Conservation (phyloP, 2,888 invertebrate genomes). For the Hartigia nigra region DNA sequence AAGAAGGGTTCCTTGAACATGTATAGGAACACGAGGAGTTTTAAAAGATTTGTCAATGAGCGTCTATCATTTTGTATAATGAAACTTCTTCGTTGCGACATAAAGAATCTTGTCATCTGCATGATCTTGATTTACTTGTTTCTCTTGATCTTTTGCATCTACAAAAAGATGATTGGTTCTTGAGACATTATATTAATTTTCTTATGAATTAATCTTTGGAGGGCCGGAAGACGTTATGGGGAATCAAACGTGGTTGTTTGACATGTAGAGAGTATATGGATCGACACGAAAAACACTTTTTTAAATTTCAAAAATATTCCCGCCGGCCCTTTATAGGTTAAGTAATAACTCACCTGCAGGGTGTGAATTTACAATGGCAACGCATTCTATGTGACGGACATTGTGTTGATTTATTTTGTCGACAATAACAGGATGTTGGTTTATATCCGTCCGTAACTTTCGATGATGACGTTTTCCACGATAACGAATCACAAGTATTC, state of each 20-base stretch:
- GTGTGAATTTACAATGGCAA: conserved; percentile 53
- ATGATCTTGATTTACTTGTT: conserved; percentile 31
- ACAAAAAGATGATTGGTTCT: neutral
- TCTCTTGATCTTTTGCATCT: conserved; percentile 33
- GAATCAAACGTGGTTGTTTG: too few relatives aligned
- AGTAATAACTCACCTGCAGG: conserved; percentile 43
- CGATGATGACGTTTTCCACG: conserved; percentile 10
- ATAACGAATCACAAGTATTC: conserved; percentile 16
- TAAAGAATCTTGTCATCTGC: conserved; percentile 39
- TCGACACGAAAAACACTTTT: too few relatives aligned
- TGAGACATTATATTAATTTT: neutral
- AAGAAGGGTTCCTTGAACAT: neutral
- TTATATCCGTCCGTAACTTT: conserved; percentile 36
- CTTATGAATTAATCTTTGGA: neutral
- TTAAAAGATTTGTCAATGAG: conserved; percentile 13
- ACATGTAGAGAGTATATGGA: too few relatives aligned
- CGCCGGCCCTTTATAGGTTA: too few relatives aligned
- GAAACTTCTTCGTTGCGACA: conserved; percentile 25
- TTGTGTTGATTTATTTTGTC: conserved; percentile 25
- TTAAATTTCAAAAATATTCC: too few relatives aligned
- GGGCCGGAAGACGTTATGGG: too few relatives aligned
- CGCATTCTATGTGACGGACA: conserved; percentile 46
- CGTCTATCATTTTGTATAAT: conserved; percentile 22
- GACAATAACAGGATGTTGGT: conserved; percentile 43
- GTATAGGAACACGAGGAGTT: neutral